Base-by-base conservation (phyloP, 2,113 vertebrate genomes). In the Colius striatus region DNA sequence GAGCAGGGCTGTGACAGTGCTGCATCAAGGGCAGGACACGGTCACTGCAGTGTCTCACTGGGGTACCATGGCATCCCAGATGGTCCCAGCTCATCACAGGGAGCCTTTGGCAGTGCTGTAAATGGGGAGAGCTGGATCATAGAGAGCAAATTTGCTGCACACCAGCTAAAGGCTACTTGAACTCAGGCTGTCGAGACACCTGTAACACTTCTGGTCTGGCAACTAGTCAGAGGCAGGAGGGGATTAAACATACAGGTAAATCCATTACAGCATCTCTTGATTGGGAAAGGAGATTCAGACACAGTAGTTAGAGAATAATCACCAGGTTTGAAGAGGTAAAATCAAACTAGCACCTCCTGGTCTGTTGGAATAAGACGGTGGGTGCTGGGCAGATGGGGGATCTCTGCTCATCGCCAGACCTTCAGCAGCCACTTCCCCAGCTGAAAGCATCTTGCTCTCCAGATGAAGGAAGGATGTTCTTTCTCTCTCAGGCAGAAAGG, bases 1-100 rank as follows among this genome's bases (percentile, higher is more conserved):
- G 18, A 29, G 50, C 45, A 27, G 34, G 5, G 57, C 71, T 71
- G 21, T 5, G 30, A 25, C 4, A 4, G 27, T 32, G 12, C 16
- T 34, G 26, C 38, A 8, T 29, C 36, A 25, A 8, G 6, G 62
- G 16, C 53, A 54, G 43, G 55, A 60, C 30, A 4, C 0, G 0
- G 55, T 53, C 3, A 1, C 66, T 88, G 48, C 76, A 57, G 57
- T n/a, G 53, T 29, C 71, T 50, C 66, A 9, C 7, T 5, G 38
- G 32, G 45, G 23, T 38, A 14, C 45, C 4, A 0, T 2, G 3
- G 12, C 32, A 34, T 21, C 78, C 71, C 25, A 3, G 41, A 11
- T 17, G 16, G 38, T 27, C 38, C 60, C 3, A 0, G 41, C 45
- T 58, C 60, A 22, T 58, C 43, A 2, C 2, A 0, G 25, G 48